Conservation (phyloP, 92 coral and sea anemone genomes). For the Zoanthus sansibaricus region DNA sequence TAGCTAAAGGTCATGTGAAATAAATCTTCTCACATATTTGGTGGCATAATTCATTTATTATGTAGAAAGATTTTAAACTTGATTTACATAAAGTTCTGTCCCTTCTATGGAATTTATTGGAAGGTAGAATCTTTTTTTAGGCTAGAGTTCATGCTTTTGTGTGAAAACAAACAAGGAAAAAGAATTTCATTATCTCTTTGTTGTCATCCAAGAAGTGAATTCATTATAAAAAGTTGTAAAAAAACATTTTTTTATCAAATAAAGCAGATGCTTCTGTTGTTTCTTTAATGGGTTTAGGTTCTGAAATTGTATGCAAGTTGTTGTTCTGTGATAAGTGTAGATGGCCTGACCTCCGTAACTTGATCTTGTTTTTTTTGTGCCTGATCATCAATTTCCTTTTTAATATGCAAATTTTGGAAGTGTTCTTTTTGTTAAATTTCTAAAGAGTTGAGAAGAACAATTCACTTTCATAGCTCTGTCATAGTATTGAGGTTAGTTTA, state of each 20-base stretch:
- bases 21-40: neutral
- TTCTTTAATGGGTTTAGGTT: neutral
- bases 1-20: neutral
- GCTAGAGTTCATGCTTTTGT: slow-evolving; percentile 8
- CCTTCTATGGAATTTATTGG: neutral
- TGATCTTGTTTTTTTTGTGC: neutral
- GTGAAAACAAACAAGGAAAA: neutral
- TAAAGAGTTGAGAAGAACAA: neutral
- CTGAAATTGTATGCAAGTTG: neutral
- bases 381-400: neutral
- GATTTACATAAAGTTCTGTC: neutral
- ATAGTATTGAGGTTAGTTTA: neutral
- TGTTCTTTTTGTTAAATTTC: neutral
- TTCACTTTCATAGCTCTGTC: neutral
- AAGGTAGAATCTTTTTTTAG: neutral
- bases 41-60: neutral
- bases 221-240: neutral
- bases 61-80: neutral
- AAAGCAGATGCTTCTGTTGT: slow-evolving; percentile 17
- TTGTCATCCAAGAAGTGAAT: neutral
- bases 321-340: neutral
- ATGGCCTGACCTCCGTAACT: neutral
- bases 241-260: neutral
- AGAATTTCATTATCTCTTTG: slow-evolving; percentile 8
- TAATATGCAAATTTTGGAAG: slow-evolving; percentile 9